phyloP scores from a whole-genome alignment of 1,140 invertebrate species.

The Anoplolepis gracilipes region DNA sequence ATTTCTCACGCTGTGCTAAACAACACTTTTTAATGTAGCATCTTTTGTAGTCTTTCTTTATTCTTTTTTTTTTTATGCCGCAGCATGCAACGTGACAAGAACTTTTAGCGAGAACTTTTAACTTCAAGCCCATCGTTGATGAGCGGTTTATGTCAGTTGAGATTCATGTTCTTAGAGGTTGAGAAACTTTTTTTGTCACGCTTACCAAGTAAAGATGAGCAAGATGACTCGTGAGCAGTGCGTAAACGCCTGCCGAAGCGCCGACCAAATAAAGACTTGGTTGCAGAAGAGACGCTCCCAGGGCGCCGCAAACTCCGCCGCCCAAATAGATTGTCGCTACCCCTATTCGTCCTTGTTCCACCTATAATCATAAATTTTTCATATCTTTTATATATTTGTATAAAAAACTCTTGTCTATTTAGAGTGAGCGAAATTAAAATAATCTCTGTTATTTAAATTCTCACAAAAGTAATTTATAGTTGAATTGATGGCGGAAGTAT shows the following conservation, averaged over 20 bases:
- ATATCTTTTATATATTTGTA: background rate
- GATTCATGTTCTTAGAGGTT: background rate
- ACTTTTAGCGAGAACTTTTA: background rate
- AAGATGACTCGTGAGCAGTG: slow-evolving; percentile 95
- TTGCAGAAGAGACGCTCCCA: slow-evolving; percentile 93
- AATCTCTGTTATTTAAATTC: background rate
- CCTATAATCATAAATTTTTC: slow-evolving; percentile 85
- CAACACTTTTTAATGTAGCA: background rate
- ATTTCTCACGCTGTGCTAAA: background rate
- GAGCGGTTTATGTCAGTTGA: background rate
- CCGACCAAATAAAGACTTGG: slow-evolving; percentile 93
- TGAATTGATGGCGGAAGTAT: too few relatives aligned
- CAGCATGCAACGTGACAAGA: background rate
- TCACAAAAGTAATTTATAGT: background rate
- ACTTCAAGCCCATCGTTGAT: background rate
- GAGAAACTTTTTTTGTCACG: slow-evolving; percentile 46
- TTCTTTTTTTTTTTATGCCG: background rate
- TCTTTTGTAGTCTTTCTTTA: slow-evolving; percentile 5
- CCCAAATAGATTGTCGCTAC: slow-evolving; percentile 90
- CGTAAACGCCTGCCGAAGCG: slow-evolving; percentile 97
- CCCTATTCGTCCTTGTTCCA: slow-evolving; percentile 93
- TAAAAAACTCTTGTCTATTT: background rate
- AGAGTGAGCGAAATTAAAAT: background rate
- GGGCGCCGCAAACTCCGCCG: slow-evolving; percentile 90
- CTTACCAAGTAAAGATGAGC: slow-evolving; percentile 95